Base-by-base conservation (phyloP, 2,888 invertebrate genomes). In the Philopedon plagiatum region DNA sequence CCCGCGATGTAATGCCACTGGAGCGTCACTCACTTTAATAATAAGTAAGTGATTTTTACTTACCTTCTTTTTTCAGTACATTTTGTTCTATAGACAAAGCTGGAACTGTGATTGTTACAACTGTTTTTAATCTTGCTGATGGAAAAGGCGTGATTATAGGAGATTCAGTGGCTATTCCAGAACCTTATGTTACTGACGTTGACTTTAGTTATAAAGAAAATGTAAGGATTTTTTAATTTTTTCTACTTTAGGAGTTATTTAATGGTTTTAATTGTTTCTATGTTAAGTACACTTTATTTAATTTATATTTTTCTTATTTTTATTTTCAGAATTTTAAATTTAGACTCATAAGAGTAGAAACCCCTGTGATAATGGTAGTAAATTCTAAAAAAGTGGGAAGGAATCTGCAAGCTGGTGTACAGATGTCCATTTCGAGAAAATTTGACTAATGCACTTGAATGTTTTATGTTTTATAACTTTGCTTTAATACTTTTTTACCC, bases 111-210 rank as follows among this genome's bases (percentile, higher is more conserved):
- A 86, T 92, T 56, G 90, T 91, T 18, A 94, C 95, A 71, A 93
- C 93, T 0, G 91, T 96, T 51, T 96, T 94, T 86, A 96, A 96
- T 87, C 89, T 95, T 85, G 93, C 93, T 5, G 90, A 91, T 80
- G 94, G 94, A 0, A 91, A 91, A 82, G 95, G 95, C 44, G 92
- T 93, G 62, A 93, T 94, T 74, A 93, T 96, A 71, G 95, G 95
- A 0, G 95, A 96, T 86, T 90, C 92, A 26, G 92, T 96, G 11
- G 92, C 93, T 7, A 90, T 96, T 76, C 93, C 94, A 0, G 94
- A 94, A 81, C 95, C 95, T 0, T 88, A 85, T 77, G 83, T 93
- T 39, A 87, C 89, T 37, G 83, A 87, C 63, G 90, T 93, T 23
- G 84, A 89, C 75, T 89, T 92, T 80, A 85, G 84, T 61, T 89